phyloP scores from a whole-genome alignment of 2,113 vertebrate genomes.

The Cynoglossus semilaevis region DNA sequence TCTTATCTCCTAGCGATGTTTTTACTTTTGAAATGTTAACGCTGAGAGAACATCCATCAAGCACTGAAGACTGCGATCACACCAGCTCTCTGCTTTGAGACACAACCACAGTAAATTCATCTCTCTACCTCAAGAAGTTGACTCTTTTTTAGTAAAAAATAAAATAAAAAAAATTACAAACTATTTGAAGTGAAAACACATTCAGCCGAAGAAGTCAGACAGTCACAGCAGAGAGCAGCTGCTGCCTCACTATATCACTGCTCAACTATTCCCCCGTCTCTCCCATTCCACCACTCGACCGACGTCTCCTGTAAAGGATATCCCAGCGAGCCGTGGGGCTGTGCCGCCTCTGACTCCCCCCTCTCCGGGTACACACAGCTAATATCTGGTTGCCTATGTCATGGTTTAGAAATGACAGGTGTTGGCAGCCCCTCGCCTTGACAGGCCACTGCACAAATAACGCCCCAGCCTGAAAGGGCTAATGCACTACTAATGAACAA shows the following conservation, averaged over 20 bases:
- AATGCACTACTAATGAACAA: conserved; percentile 99
- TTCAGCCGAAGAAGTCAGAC: conserved; percentile 39
- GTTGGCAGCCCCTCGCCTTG: conserved; percentile 87
- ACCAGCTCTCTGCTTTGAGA: too few species aligned
- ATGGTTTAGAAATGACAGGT: conserved; percentile 92
- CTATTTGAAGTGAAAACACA: conserved; percentile 59
- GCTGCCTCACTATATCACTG: conserved; percentile 63
- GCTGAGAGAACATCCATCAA: too few species aligned
- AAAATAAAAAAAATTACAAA: conserved; percentile 26
- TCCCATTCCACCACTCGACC: conserved; percentile 42
- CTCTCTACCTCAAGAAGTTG: conserved; percentile 39
- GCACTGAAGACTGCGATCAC: too few species aligned
- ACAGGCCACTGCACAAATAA: conserved; percentile 95
- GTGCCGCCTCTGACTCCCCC: conserved; percentile 41
- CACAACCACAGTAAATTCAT: too few species aligned
- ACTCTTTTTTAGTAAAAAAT: conserved; percentile 21
- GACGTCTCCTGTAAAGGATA: conserved; percentile 63
- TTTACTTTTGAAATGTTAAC: too few species aligned
- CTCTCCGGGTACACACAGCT: conserved; percentile 55
- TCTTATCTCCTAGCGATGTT: too few species aligned
- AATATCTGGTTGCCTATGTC: conserved; percentile 85
- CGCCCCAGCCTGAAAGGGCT: conserved; percentile 92
- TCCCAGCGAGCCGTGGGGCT: conserved; percentile 57
- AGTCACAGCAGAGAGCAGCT: conserved; percentile 69
- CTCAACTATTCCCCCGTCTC: conserved; percentile 62